Evolutionary conservation across 2,113 vertebrate genomes (phyloP).

Genomic region (Albula glossodonta): DNA sequence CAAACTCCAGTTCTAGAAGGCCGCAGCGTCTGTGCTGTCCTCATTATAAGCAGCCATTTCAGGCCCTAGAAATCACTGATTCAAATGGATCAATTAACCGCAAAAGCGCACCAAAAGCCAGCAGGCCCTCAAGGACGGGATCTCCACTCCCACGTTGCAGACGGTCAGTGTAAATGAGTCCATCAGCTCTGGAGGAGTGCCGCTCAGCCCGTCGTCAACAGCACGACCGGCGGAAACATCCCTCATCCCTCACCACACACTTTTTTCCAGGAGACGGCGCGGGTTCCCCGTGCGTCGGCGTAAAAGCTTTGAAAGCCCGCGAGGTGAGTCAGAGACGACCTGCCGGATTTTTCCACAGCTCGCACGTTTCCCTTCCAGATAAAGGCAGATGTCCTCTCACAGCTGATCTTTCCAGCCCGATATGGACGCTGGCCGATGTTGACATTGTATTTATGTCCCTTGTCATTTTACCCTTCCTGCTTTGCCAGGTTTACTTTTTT

Average conservation of each 20-base stretch:
- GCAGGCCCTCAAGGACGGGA: too few species aligned
- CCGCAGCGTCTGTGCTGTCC: too few species aligned
- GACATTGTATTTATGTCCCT: slow-evolving; percentile 45
- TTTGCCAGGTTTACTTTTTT: background rate
- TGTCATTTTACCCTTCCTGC: slow-evolving; percentile 36
- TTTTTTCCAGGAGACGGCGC: too few species aligned
- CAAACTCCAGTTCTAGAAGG: too few species aligned
- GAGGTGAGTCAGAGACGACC: slow-evolving; percentile 51
- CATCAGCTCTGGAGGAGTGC: slow-evolving; percentile 36
- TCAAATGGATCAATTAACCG: too few species aligned
- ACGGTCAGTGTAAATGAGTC: slow-evolving; percentile 34
- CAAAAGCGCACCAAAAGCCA: too few species aligned
- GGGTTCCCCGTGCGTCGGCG: slow-evolving; percentile 32
- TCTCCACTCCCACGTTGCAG: background rate
- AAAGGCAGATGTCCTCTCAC: slow-evolving; percentile 27
- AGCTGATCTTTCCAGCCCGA: slow-evolving; percentile 52
- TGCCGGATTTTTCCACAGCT: slow-evolving; percentile 28
- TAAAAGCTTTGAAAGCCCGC: slow-evolving; percentile 57
- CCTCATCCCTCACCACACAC: too few species aligned
- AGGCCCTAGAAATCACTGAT: too few species aligned
- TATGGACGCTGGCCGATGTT: slow-evolving; percentile 30
- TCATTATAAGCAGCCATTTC: too few species aligned
- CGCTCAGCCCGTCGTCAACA: too few species aligned
- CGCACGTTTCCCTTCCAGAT: slow-evolving; percentile 41
- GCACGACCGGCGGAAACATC: too few species aligned